Evolutionary conservation across 2,888 invertebrate genomes (phyloP), one percentile per base, ranked within the genome.

Genomic region (Liodrosophila aerea): DNA sequence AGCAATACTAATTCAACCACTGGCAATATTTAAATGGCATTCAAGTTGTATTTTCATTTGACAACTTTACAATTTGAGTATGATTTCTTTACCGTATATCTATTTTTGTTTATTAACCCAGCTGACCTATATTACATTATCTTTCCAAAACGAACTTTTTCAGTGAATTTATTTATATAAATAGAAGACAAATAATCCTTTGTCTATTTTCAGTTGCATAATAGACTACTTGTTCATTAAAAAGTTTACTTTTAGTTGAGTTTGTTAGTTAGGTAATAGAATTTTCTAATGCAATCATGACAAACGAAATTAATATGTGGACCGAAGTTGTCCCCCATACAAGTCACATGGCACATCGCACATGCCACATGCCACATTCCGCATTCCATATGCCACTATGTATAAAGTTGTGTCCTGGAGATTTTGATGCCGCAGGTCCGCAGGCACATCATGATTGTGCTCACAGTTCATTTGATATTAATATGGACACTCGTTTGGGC

Each of bases 391-490:
- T 61, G 57, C 43, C 75, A 64, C 39, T 11, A 29, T 43, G 43
- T 53, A 44, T 34, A 71, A 78, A 75, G 57, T 67, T 78, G 57
- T 33, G 72, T 34, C 39, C 44, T 22, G 22, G 3, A 22, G 22
- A 22, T 22, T 22, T 22, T 22, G 22, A 22, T 68, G 56, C 29
- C 51, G 30, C 40, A 57, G 44, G 52, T 47, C 56, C 61, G 33
- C 46, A 49, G 71, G 50, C 70, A 54, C 67, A 77, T 64, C 65
- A 73, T 71, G 71, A 76, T 85, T 73, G 76, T 64, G 62, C 66
- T 83, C 57, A 73, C 84, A 80, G 80, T 73, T 85, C 80, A 85
- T 81, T 81, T 81, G 84, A 76, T 85, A 81, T 85, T 81, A 85
- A 85, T 81, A 83, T 73, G 69, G 69, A 69, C 66, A 69, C 68